Evolutionary conservation across 2,888 invertebrate genomes (phyloP).

Genomic region (Rosalia funebris): DNA sequence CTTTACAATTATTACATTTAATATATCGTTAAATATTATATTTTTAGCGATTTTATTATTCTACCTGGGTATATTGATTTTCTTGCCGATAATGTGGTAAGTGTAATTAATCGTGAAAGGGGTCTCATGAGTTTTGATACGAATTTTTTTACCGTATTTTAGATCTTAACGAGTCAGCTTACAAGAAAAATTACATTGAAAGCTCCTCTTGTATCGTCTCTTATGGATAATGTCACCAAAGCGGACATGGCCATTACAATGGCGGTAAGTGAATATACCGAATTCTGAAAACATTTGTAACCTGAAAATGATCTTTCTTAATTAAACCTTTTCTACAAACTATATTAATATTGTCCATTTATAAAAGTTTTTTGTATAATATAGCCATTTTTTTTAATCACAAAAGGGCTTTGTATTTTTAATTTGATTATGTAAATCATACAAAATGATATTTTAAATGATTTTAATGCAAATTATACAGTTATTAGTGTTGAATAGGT

Average conservation of each 20-base stretch:
- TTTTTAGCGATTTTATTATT: conserved; percentile 87
- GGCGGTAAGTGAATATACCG: conserved; percentile 80
- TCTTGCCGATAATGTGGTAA: conserved; percentile 86
- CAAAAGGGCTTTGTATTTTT: no score
- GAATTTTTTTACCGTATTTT: conserved; percentile 41
- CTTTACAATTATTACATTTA: background rate
- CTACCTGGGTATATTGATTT: conserved; percentile 98
- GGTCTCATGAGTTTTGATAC: background rate
- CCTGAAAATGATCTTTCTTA: no score
- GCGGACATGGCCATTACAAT: conserved; percentile 99
- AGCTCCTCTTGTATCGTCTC: conserved; percentile 95
- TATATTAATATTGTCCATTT: no score
- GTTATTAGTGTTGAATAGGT: no score
- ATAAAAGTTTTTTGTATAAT: no score
- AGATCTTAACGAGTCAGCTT: conserved; percentile 87
- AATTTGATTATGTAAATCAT: no score
- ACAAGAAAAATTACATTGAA: conserved; percentile 89
- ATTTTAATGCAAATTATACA: no score
- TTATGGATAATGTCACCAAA: conserved; percentile 99
- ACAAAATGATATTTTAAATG: no score
- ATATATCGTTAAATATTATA: conserved; percentile 4
- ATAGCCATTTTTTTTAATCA: no score
- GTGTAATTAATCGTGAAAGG: conserved; percentile 51
- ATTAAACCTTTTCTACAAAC: no score
- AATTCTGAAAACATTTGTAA: no score